Evolutionary conservation across 2,888 invertebrate species (phyloP).

Genomic region (Gerris lacustris): DNA sequence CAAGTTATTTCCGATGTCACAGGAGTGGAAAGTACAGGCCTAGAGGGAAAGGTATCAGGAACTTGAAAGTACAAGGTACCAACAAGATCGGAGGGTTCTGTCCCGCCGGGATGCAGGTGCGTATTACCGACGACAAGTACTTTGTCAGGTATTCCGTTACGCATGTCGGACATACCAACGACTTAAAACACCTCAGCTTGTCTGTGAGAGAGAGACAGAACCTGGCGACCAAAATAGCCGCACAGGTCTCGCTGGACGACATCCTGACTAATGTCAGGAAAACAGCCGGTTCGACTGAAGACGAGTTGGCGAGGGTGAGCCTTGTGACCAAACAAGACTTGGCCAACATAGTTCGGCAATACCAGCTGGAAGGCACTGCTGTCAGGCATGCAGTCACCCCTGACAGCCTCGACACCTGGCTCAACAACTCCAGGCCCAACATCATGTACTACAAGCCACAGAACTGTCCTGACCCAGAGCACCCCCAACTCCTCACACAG

Average conservation of each 20-base stretch:
- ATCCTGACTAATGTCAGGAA: neutral
- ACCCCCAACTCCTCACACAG: neutral
- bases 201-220: conserved; percentile 12
- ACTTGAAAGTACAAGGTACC: neutral
- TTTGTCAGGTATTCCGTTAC: neutral
- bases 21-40: neutral
- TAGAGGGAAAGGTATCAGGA: neutral
- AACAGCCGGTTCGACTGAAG: neutral
- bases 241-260: conserved; percentile 11
- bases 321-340: conserved; percentile 6
- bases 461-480: neutral
- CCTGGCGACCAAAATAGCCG: conserved; percentile 8
- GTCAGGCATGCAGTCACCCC: neutral
- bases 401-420: neutral
- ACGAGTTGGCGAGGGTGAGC: neutral
- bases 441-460: neutral
- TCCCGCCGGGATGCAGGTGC: conserved; percentile 4
- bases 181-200: conserved; percentile 14
- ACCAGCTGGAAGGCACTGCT: neutral
- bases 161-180: conserved; percentile 16
- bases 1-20: neutral
- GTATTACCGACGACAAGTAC: neutral
- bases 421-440: neutral
- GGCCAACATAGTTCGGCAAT: neutral
- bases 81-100: conserved; percentile 9